Percentiles rank a stretch among this genome's conserved stretches.
phyloP scores from a whole-genome alignment of 1,140 invertebrate genomes.

The Parasteatoda tepidariorum region DNA sequence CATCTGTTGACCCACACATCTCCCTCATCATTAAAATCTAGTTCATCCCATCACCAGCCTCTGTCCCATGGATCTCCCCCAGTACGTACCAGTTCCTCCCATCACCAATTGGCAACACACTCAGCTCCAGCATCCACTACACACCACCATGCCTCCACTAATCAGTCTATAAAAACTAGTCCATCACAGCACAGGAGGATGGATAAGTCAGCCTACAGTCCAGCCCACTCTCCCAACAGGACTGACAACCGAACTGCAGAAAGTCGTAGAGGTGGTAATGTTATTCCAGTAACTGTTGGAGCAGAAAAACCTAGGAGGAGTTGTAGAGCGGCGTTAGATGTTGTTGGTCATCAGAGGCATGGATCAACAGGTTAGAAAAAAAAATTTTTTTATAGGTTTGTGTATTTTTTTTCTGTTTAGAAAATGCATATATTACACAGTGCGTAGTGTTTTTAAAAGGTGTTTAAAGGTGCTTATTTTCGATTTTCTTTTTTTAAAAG shows the following conservation, averaged over 20 bases:
- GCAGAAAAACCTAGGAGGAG: constrained; percentile 50
- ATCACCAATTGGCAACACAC: constrained; percentile 51
- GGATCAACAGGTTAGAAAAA: constrained; percentile 38
- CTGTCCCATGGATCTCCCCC: constrained; percentile 51
- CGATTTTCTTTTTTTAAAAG: no score
- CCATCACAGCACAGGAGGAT: constrained; percentile 42
- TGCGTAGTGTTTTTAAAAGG: no score
- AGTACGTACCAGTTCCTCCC: constrained; percentile 51
- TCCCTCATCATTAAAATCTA: constrained; percentile 53
- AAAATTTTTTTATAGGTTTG: not conserved
- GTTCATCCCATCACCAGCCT: constrained; percentile 54
- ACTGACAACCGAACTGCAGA: constrained; percentile 6
- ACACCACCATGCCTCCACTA: constrained; percentile 31
- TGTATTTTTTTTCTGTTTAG: no score
- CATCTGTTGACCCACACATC: constrained; percentile 41
- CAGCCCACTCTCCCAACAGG: constrained; percentile 49
- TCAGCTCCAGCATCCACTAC: not conserved
- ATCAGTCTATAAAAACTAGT: constrained; percentile 50
- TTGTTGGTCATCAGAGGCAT: constrained; percentile 52
- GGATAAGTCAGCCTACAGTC: constrained; percentile 47
- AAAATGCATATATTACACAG: no score
- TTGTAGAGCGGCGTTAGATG: constrained; percentile 19
- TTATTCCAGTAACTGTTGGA: not conserved
- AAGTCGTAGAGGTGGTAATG: not conserved
- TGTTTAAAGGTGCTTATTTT: no score